Conservation (phyloP, 2,113 vertebrate genomes). For the Tetraodon nigroviridis region DNA sequence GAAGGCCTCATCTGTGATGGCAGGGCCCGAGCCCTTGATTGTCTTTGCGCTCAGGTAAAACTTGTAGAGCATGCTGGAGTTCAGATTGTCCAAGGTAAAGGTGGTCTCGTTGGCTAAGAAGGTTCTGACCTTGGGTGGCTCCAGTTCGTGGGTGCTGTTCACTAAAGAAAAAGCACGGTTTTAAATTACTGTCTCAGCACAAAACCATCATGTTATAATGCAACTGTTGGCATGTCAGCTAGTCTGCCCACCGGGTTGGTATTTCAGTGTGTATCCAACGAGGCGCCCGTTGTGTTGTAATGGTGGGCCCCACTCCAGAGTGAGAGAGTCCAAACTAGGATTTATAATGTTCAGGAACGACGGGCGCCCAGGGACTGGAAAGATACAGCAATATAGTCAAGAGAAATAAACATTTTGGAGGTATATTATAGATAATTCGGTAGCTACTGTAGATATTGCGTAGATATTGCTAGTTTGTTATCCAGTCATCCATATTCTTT, state of each 20-base stretch:
- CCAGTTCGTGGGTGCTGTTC: conserved; percentile 85
- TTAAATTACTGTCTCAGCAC: neutral
- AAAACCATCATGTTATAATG: too few relatives aligned
- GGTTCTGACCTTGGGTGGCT: conserved; percentile 77
- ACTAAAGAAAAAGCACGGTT: conserved; percentile 46
- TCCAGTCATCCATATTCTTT: too few relatives aligned
- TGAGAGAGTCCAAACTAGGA: conserved; percentile 82
- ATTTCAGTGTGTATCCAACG: conserved; percentile 85
- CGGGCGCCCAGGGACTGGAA: conserved; percentile 84
- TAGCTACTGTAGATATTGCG: too few relatives aligned
- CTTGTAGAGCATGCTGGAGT: conserved; percentile 90
- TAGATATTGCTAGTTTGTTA: too few relatives aligned
- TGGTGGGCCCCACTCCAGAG: conserved; percentile 88
- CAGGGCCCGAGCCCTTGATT: conserved; percentile 81
- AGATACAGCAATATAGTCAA: conserved; percentile 8
- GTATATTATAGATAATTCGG: too few relatives aligned
- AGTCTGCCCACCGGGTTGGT: conserved; percentile 83
- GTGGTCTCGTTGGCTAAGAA: conserved; percentile 86
- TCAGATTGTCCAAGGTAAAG: conserved; percentile 81
- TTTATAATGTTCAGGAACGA: conserved; percentile 80
- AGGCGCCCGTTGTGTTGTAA: conserved; percentile 83
- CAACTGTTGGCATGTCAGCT: too few relatives aligned
- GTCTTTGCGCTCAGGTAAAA: conserved; percentile 88
- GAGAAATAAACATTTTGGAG: too few relatives aligned
- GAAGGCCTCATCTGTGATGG: conserved; percentile 81